Evolutionary conservation across 1,140 invertebrate genomes (phyloP), one percentile per base, ranked within the genome.

Genomic region (Metopolophium dirhodum): DNA sequence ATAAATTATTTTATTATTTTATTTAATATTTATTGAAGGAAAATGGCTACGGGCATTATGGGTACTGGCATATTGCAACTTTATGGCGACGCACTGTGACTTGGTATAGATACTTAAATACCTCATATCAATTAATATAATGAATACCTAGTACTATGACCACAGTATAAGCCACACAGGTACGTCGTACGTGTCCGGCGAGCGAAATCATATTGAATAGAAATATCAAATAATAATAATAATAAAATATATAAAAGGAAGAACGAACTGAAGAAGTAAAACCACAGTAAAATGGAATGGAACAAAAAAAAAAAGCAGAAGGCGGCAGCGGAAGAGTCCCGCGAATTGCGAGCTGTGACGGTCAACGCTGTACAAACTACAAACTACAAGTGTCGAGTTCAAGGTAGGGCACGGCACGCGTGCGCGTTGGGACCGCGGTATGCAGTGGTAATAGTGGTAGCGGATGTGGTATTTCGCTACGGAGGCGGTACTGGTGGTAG

Each of bases 321-420:
- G 8, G 7, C 35, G 20, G 41, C 35, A 20, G 9, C 26, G 8
- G 57, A 61, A 61, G 57, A n/a, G 61, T 18, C 30, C 61, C 22
- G 26, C 57, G 57, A 30, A 7, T 61, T 30, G 61, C 23, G 23
- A 41, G 22, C 18, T 82, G 77, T 35, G 77, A 82, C 26, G 83
- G 83, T 86, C 83, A 86, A 86, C 37, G 83, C 30, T 47, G 37
- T 30, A 35, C 30, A 47, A 8, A 47, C 7, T 47, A 47, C 45
- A 57, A 57, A 23, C 22, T 23, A 57, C 54, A 68, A 68, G 30
- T n/a, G 86, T 45, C 26, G 85, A 87, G 86, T 88, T 88, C 86
- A 88, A 88, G 86, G 86, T 88, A 88, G 86, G 47, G 47, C 86
- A 30, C n/a, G 14, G 7, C 45, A 49, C 85, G 85, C 85, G 85